Percentiles rank a stretch among this genome's conserved stretches.
phyloP scores from a whole-genome alignment of 1,140 invertebrate genomes.

The Oncopeltus fasciatus region DNA sequence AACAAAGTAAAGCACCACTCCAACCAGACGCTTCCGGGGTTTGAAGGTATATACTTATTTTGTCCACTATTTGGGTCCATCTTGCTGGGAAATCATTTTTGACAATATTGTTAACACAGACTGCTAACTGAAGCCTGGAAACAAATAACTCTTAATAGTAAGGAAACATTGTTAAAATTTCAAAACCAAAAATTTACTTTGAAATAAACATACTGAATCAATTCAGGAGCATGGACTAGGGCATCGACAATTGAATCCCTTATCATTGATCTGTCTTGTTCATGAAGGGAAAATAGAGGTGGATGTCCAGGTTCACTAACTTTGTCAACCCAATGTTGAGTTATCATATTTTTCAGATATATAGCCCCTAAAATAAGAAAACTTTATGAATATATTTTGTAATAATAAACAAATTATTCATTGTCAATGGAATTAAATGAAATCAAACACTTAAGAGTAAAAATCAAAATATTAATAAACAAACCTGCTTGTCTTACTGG shows the following conservation, averaged over 20 bases:
- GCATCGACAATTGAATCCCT: slow-evolving; percentile 88
- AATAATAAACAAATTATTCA: background rate
- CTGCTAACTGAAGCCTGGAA: slow-evolving; percentile 71
- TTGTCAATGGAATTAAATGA: background rate
- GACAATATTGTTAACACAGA: slow-evolving; percentile 82
- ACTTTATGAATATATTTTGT: background rate
- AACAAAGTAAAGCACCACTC: slow-evolving; percentile 79
- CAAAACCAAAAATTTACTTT: background rate
- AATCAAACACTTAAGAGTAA: background rate
- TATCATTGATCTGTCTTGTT: slow-evolving; percentile 88
- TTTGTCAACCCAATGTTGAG: slow-evolving; percentile 74
- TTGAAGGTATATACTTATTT: slow-evolving; percentile 71
- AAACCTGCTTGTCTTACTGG: slow-evolving; percentile 81
- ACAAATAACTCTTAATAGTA: slow-evolving; percentile 12
- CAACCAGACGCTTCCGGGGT: slow-evolving; percentile 70
- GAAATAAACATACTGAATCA: slow-evolving; percentile 47
- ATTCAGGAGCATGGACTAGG: slow-evolving; percentile 78
- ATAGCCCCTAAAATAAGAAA: slow-evolving; percentile 50
- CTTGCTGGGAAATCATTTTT: slow-evolving; percentile 90
- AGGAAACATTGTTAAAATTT: background rate
- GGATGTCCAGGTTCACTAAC: slow-evolving; percentile 57
- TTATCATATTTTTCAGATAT: slow-evolving; percentile 91
- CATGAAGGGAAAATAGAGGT: slow-evolving; percentile 77
- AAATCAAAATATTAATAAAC: background rate
- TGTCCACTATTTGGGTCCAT: slow-evolving; percentile 93